Evolutionary conservation across 2,113 vertebrate species (phyloP).

Genomic region (Otis tarda): DNA sequence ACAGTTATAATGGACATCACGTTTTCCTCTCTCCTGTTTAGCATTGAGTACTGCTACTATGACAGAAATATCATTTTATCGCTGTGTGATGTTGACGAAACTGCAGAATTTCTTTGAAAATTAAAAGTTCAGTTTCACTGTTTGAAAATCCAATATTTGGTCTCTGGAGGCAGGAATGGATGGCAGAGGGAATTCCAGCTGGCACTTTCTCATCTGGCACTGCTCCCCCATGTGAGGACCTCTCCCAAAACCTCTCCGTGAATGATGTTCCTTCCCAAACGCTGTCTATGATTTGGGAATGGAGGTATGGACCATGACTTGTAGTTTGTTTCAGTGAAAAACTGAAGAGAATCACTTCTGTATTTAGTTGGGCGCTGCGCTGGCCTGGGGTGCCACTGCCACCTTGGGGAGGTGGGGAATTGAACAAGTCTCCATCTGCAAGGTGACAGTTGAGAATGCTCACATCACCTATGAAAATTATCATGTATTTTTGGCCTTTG

Average conservation of each 20-base stretch:
- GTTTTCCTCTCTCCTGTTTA: not conserved
- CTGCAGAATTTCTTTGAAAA: not conserved
- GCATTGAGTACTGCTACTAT: fast-evolving
- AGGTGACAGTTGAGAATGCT: fast-evolving
- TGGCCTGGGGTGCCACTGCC: not conserved
- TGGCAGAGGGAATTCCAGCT: not conserved
- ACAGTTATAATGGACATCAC: not conserved
- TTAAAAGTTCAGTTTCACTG: not conserved
- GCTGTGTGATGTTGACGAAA: not conserved
- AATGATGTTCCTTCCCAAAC: not conserved
- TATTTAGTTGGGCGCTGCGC: fast-evolving
- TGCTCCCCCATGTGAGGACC: fast-evolving
- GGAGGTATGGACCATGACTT: no score
- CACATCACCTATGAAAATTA: no score
- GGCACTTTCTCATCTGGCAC: not conserved
- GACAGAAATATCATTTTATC: fast-evolving
- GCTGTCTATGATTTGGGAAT: not conserved
- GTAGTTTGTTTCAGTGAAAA: not conserved
- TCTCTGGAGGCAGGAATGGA: no score
- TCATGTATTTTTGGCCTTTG: not conserved
- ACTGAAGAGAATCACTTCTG: not conserved
- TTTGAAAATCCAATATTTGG: fast-evolving
- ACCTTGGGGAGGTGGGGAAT: not conserved
- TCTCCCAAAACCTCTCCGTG: not conserved
- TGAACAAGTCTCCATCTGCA: not conserved